Conservation (phyloP, 2,888 invertebrate genomes). For the Halictus ligatus region DNA sequence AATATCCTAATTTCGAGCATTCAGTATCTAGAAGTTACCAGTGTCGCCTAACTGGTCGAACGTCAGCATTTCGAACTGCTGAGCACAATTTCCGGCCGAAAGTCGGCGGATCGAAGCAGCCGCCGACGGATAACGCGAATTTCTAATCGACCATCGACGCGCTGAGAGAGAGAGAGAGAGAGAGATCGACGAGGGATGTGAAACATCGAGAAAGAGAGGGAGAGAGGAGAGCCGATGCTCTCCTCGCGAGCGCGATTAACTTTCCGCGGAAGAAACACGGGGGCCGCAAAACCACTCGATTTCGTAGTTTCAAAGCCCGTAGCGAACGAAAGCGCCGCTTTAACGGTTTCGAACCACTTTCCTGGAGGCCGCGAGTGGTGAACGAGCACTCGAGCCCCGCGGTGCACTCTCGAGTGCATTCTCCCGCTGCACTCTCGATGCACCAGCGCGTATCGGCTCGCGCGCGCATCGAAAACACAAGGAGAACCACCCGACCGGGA, state of each 20-base stretch:
- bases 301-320: constrained; percentile 25
- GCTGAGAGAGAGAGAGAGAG: not conserved
- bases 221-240: not conserved
- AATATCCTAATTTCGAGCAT: not conserved
- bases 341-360: constrained; percentile 50
- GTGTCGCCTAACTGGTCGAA: not conserved
- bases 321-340: constrained; percentile 53
- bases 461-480: constrained; percentile 31
- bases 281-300: constrained; percentile 22
- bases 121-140: not conserved
- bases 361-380: constrained; percentile 14
- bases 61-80: constrained; percentile 4
- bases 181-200: not conserved
- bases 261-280: not conserved
- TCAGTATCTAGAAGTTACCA: no score
- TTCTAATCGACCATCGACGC: not conserved
- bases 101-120: not conserved
- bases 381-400: constrained; percentile 13
- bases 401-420: constrained; percentile 34
- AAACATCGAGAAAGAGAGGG: not conserved
- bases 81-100: not conserved
- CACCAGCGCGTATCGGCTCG: constrained; percentile 28
- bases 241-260: constrained; percentile 4
- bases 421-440: not conserved
- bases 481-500: not conserved